Evolutionary conservation across 2,113 vertebrate genomes (phyloP).

Genomic region (Spea bombifrons): DNA sequence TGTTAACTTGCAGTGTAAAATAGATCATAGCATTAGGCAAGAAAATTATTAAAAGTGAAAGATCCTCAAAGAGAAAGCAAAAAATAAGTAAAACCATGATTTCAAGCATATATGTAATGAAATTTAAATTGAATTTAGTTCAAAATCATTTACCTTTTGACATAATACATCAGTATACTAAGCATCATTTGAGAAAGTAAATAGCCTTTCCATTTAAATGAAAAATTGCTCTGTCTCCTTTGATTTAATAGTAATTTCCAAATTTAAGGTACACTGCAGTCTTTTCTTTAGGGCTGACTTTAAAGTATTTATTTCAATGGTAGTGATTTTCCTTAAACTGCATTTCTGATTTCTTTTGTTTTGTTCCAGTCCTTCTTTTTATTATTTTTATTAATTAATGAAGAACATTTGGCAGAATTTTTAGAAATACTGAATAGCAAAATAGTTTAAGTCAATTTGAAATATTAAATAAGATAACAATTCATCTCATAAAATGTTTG

Average conservation of each 20-base stretch:
- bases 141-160: slow-evolving; percentile 75
- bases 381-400: not conserved
- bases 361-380: not conserved
- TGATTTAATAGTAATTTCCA: slow-evolving; percentile 79
- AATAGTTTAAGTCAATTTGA: too few relatives aligned
- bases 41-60: slow-evolving; percentile 65
- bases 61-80: slow-evolving; percentile 53
- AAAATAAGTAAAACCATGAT: slow-evolving; percentile 50
- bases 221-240: slow-evolving; percentile 84
- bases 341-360: not conserved
- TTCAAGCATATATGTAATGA: slow-evolving; percentile 66
- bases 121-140: slow-evolving; percentile 81
- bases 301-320: slow-evolving; percentile 54
- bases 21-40: slow-evolving; percentile 58
- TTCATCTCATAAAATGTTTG: too few relatives aligned
- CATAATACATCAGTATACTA: slow-evolving; percentile 63
- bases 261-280: slow-evolving; percentile 67
- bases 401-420: slow-evolving; percentile 1
- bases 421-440: too few relatives aligned
- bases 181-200: slow-evolving; percentile 67
- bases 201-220: slow-evolving; percentile 70
- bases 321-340: slow-evolving; percentile 31
- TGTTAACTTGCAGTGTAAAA: slow-evolving; percentile 51
- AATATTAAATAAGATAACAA: too few relatives aligned
- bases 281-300: slow-evolving; percentile 61